phyloP scores from a whole-genome alignment of 2,888 invertebrate species.

The Drosophila crucigera region DNA sequence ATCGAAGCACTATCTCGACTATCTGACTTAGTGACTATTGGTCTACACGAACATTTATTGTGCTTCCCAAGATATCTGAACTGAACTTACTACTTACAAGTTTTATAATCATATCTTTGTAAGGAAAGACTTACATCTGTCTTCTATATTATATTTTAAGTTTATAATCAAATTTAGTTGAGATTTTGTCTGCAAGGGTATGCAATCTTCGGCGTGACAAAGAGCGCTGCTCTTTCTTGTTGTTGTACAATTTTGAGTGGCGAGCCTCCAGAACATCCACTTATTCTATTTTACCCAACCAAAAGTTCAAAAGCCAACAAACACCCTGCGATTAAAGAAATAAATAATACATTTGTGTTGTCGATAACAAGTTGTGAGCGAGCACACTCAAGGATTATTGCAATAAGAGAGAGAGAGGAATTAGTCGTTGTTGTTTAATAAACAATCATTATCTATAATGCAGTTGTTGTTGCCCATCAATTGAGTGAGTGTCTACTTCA shows the following conservation, averaged over 20 bases:
- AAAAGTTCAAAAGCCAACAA: slow-evolving; percentile 73
- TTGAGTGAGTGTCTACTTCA: slow-evolving; percentile 62
- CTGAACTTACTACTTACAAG: background rate
- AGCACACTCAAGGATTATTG: slow-evolving; percentile 70
- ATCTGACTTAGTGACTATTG: background rate
- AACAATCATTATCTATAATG: slow-evolving; percentile 31
- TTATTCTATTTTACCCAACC: slow-evolving; percentile 17
- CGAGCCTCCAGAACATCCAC: slow-evolving; percentile 41
- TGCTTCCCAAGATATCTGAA: background rate
- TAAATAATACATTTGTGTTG: slow-evolving; percentile 53
- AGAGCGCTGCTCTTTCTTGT: background rate
- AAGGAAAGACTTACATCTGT: background rate
- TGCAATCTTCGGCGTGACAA: background rate
- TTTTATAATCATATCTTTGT: background rate
- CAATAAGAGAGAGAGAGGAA: slow-evolving; percentile 35
- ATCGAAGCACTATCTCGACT: background rate
- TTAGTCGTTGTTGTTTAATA: slow-evolving; percentile 14
- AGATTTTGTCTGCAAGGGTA: background rate
- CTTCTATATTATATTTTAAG: background rate
- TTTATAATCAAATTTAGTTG: background rate
- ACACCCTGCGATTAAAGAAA: slow-evolving; percentile 54
- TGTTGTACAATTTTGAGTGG: slow-evolving; percentile 11
- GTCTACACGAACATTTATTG: background rate
- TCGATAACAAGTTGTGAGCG: slow-evolving; percentile 19
- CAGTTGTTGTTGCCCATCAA: slow-evolving; percentile 38